These are phyloP conservation scores for Cinclus mexicanus DNA, from an alignment of 2,113 vertebrate species.

Conservation along the genomic window DNA sequence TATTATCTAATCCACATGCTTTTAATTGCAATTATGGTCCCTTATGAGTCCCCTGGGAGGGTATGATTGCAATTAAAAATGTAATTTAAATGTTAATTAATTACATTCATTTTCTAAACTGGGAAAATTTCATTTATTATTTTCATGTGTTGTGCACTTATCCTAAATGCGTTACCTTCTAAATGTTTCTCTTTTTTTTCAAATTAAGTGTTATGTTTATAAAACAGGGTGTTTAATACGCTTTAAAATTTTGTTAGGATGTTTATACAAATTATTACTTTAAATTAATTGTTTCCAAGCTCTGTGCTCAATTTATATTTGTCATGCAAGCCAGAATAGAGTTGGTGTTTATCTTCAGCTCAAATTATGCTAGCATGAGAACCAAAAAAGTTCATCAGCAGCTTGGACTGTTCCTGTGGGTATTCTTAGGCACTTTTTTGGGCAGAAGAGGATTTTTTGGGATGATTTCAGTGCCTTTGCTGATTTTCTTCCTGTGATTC, in stretches of 20 bases:
- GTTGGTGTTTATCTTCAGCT: slow-evolving; percentile 41
- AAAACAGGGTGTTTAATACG: slow-evolving; percentile 85
- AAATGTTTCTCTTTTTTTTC: slow-evolving; percentile 73
- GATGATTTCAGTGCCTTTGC: neutral
- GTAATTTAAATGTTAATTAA: slow-evolving; percentile 99
- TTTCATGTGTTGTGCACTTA: slow-evolving; percentile 86
- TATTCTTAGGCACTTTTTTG: neutral
- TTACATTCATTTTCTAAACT: slow-evolving; percentile 94
- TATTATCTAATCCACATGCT: slow-evolving; percentile 94
- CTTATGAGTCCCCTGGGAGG: slow-evolving; percentile 89
- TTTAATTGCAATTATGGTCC: slow-evolving; percentile 97
- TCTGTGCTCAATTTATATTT: slow-evolving; percentile 63
- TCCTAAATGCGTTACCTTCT: slow-evolving; percentile 86
- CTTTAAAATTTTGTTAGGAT: slow-evolving; percentile 83
- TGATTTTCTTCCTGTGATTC: neutral
- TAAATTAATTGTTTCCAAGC: slow-evolving; percentile 82
- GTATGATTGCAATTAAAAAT: slow-evolving; percentile 99
- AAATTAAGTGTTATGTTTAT: slow-evolving; percentile 87
- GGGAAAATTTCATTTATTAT: slow-evolving; percentile 88
- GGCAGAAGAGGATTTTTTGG: neutral
- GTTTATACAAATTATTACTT: slow-evolving; percentile 84
- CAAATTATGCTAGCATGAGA: neutral
- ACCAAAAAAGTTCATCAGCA: slow-evolving; percentile 4
- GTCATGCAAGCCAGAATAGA: slow-evolving; percentile 52
- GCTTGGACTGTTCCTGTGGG: neutral